Evolutionary conservation across 2,113 vertebrate genomes (phyloP).

Genomic region (Dipodomys stephensi): DNA sequence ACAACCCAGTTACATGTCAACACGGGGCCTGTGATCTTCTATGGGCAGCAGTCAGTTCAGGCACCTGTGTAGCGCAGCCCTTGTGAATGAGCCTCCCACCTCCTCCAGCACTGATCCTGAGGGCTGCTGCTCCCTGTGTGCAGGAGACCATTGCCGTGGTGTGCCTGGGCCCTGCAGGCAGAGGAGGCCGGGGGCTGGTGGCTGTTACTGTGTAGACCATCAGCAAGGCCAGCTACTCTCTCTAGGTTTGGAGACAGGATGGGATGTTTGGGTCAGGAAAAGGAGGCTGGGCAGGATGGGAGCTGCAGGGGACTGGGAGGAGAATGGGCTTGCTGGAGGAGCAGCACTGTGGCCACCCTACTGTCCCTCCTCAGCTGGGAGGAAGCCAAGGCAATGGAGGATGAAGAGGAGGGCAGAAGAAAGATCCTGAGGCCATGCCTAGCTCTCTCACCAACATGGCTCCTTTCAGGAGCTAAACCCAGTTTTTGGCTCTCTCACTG

Average conservation of each 20-base stretch:
- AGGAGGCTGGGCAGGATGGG: not conserved
- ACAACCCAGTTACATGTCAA: accelerated
- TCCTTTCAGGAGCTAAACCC: not conserved
- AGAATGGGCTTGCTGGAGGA: not conserved
- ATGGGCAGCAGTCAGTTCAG: not conserved
- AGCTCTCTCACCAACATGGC: too few relatives aligned
- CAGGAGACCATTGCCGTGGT: not conserved
- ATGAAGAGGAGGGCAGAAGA: not conserved
- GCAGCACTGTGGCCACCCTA: not conserved
- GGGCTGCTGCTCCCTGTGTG: not conserved
- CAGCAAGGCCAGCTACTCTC: not conserved
- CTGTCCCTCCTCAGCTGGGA: too few relatives aligned
- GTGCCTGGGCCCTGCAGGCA: not conserved
- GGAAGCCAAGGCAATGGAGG: too few relatives aligned
- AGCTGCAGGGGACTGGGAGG: not conserved
- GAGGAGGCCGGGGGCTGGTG: not conserved
- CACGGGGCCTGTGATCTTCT: not conserved
- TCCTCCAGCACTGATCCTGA: not conserved
- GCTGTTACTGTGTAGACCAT: not conserved
- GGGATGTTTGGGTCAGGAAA: not conserved
- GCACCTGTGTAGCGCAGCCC: accelerated
- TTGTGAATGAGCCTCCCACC: not conserved
- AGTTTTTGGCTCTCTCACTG: not conserved
- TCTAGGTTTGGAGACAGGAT: not conserved
- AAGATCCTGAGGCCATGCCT: not conserved